Conservation (phyloP, 2,888 invertebrate species). For the Volucella bombylans region DNA sequence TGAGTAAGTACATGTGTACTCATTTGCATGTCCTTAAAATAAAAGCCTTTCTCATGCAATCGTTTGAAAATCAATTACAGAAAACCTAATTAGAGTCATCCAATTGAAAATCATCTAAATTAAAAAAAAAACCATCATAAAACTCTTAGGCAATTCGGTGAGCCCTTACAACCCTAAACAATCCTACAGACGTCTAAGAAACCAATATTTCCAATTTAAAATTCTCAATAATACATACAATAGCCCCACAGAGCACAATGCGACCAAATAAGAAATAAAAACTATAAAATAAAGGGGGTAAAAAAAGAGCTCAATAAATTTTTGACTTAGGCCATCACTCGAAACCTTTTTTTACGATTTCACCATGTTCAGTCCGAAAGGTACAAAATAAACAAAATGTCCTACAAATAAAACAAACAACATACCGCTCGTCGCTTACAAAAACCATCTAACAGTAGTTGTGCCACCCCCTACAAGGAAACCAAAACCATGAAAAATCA, state of each 20-base stretch:
- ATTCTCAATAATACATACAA: conserved; percentile 28
- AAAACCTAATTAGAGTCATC: conserved; percentile 20
- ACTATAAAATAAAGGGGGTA: neutral
- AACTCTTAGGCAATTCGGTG: neutral
- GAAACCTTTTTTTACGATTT: conserved; percentile 1
- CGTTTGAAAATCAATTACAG: conserved; percentile 20
- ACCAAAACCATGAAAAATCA: neutral
- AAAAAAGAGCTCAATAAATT: neutral
- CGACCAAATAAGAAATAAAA: neutral
- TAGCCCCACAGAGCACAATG: neutral
- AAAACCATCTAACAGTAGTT: conserved; percentile 7
- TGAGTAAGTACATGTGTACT: too few species aligned
- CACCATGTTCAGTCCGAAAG: conserved; percentile 12
- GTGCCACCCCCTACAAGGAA: conserved; percentile 7
- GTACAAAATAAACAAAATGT: conserved; percentile 26
- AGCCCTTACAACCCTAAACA: neutral
- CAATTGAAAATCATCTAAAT: conserved; percentile 20
- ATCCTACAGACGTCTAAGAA: conserved; percentile 35
- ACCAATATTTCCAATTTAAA: conserved; percentile 46
- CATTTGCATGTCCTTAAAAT: too few species aligned
- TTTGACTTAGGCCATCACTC: conserved; percentile 11
- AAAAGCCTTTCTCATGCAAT: neutral
- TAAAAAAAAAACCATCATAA: neutral
- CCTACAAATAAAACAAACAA: conserved; percentile 34
- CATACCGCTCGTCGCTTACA: conserved; percentile 1